Evolutionary conservation across 2,797 vertebrate genomes (phyloP), one percentile per base, ranked within the genome.

Genomic region (Leptodactylus fallax): DNA sequence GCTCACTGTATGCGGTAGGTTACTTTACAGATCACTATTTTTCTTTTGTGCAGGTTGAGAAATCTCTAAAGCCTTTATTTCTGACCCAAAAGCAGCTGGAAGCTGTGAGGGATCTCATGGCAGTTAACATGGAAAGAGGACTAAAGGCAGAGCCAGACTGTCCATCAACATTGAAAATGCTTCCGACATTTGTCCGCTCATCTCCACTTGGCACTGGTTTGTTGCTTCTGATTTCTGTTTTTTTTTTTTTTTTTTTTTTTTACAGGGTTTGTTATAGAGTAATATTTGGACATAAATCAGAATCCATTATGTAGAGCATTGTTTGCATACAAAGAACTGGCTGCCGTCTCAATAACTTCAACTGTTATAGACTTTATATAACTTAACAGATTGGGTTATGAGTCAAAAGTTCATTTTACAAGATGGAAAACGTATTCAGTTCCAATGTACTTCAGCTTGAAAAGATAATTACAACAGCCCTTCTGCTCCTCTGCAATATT

Each of bases 171-270:
- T 92, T 98, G 80, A 95, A 81, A 88, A 98, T 98, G 96, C 91
- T 97, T 90, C 96, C 97, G 65, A 96, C 96, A 23, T 98, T 95
- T 0, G 93, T 97, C 87, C 94, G 93, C 69, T 95, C 96, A 76
- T 96, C 87, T 0, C 97, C 97, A 0, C 93, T 97, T 0, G 96
- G 97, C 89, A 97, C 95, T 0, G 97, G 97, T 97, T 92, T 88
- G 93, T 78, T 23, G 7, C 21, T 13, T 60, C 4, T 58, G 12
- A 5, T 9, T 7, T 69, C 1, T n/a, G 5, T 6, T 5, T 3
- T 74, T n/a, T n/a, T n/a, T n/a, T n/a, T n/a, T n/a, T n/a, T 6
- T 5, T 3, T 74, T n/a, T n/a, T n/a, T n/a, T 74, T 71, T 45
- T 16, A 3, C 14, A 17, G 14, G 13, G 3, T 36, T 71, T 71